Evolutionary conservation across 2,888 invertebrate genomes (phyloP).

Genomic region (Drosophila eohydei): DNA sequence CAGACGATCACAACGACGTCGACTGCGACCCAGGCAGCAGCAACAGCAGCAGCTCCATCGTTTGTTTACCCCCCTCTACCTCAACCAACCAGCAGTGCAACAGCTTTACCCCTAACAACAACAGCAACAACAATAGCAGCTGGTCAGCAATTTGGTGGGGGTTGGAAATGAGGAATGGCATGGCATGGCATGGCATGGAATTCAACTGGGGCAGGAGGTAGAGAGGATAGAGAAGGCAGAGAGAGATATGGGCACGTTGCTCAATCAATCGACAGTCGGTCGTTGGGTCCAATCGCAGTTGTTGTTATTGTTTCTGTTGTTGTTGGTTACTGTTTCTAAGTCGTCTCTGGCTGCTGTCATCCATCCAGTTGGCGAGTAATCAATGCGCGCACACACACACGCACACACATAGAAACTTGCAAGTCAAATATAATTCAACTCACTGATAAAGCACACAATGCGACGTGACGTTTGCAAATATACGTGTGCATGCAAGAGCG

Average conservation of each 20-base stretch:
- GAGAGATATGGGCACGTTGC: constrained; percentile 22
- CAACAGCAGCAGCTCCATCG: constrained; percentile 5
- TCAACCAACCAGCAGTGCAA: neutral
- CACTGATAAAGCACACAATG: constrained; percentile 41
- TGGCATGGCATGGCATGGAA: constrained; percentile 5
- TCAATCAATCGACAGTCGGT: constrained; percentile 32
- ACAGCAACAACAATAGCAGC: constrained; percentile 15
- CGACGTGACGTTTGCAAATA: constrained; percentile 29
- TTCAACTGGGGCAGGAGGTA: neutral
- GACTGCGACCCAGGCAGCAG: constrained; percentile 9
- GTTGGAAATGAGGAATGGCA: constrained; percentile 9
- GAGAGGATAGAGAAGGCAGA: neutral
- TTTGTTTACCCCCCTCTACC: neutral
- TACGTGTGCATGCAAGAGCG: constrained; percentile 21
- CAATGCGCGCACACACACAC: constrained; percentile 38
- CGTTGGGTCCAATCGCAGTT: constrained; percentile 20
- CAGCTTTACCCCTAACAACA: constrained; percentile 11
- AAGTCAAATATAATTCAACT: constrained; percentile 28
- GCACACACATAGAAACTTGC: constrained; percentile 15
- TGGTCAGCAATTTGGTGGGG: constrained; percentile 24
- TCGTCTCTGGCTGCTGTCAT: constrained; percentile 30
- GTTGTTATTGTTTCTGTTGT: constrained; percentile 17
- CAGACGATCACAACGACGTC: constrained; percentile 8
- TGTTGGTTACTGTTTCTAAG: constrained; percentile 39
- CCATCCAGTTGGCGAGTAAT: constrained; percentile 40